Percentiles rank a stretch among this genome's conserved stretches.
These are phyloP conservation scores for Allolobophora icterica DNA, from an alignment of 2,888 invertebrate genomes.

Conservation along the genomic window DNA sequence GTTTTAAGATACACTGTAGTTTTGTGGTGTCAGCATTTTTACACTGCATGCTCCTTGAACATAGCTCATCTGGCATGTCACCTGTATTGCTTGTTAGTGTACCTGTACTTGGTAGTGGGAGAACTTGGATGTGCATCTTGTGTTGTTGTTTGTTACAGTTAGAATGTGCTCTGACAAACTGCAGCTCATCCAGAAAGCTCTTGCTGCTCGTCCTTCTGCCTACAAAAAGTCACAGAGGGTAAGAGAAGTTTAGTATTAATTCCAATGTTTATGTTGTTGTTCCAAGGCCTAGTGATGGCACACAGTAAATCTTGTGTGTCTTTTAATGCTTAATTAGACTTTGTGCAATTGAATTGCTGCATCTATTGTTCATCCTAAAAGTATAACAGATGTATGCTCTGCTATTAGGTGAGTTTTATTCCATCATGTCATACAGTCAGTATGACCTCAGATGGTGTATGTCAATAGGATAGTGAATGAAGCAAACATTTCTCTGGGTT, in stretches of 20 bases:
- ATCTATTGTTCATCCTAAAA: not conserved
- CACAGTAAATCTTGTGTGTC: not conserved
- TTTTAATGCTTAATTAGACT: not conserved
- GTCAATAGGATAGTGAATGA: no score
- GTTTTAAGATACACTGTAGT: no score
- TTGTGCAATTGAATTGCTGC: not conserved
- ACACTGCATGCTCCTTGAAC: not conserved
- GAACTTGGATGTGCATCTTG: not conserved
- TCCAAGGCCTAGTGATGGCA: not conserved
- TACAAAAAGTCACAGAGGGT: constrained; percentile 72
- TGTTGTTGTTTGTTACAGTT: constrained; percentile 63
- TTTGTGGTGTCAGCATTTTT: not conserved
- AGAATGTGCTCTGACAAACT: constrained; percentile 73
- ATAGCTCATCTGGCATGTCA: not conserved
- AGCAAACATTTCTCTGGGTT: no score
- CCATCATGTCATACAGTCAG: not conserved
- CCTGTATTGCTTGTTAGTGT: not conserved
- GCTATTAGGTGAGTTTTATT: not conserved
- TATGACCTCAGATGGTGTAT: no score
- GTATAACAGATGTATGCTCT: not conserved
- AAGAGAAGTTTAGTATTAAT: constrained; percentile 31
- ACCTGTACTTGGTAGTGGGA: not conserved
- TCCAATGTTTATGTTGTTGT: not conserved
- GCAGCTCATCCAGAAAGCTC: constrained; percentile 72
- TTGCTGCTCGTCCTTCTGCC: constrained; percentile 70